Base-by-base conservation (phyloP, 2,888 invertebrate species). In the Macrophya annulata region DNA sequence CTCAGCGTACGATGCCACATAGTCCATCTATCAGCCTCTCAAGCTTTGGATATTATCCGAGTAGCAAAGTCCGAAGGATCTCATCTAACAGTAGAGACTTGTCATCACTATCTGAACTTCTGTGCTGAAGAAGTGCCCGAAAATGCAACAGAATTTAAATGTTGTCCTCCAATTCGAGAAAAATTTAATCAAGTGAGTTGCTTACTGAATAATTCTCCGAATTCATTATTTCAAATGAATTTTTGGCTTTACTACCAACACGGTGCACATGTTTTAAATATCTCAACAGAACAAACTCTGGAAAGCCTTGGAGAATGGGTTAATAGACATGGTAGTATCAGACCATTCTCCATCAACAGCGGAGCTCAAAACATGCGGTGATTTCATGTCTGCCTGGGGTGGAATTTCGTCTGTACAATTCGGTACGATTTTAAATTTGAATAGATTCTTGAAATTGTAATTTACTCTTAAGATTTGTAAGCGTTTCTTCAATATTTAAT, bases 321-420 rank as follows among this genome's bases (percentile, higher is more conserved):
- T 94, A 76, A 92, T 97, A 79, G 95, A 96, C 88, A 93, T 96
- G 93, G 51, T 86, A 15, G 90, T 90, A 10, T 91, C 91, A 6
- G 91, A 91, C 85, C 91, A 91, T 84, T 91, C 91, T 25, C 91
- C 91, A 0, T 87, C 93, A 89, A 87, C 91, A 0, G 89, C 90
- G 17, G 88, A 92, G 25, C 86, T 93, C 4, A 90, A 90, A 82
- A 93, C 90, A 31, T 94, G 95, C 76, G 95, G 95, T 45, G 95
- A 96, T 89, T 96, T 96, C 89, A 90, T 96, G 86, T 95, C 95
- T 88, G 96, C 97, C 45, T 96, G 96, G 96, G 96, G 96, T 48
- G 97, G 97, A 76, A 96, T 97, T 86, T 96, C 96, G 0, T 96
- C 96, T 0, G 93, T 97, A 40, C 97, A 97, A 91, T 96, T 96